Conservation (phyloP, 1,140 invertebrate species). For the Drosophila leontia region DNA sequence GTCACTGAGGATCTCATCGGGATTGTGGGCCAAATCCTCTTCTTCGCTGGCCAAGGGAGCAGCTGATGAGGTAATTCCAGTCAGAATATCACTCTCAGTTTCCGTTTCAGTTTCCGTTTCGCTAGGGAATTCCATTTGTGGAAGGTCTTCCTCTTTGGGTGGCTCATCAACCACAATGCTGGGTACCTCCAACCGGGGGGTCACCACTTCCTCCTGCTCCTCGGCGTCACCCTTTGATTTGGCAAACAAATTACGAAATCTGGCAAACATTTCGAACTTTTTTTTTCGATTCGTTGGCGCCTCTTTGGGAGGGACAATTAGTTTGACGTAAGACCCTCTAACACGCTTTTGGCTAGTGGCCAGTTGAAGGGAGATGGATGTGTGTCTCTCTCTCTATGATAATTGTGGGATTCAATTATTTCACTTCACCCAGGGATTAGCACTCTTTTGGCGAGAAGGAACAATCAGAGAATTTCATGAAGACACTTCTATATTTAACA, state of each 20-base stretch:
- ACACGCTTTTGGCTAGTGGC: conserved; percentile 74
- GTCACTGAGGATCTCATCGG: conserved; percentile 38
- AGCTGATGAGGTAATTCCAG: not conserved
- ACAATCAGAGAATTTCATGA: not conserved
- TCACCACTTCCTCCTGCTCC: not conserved
- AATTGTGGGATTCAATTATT: conserved; percentile 67
- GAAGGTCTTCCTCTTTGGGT: conserved; percentile 12
- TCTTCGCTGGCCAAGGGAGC: conserved; percentile 66
- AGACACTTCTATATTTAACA: conserved; percentile 56
- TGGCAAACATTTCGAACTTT: conserved; percentile 67
- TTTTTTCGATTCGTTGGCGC: conserved; percentile 17
- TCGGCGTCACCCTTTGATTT: conserved; percentile 63
- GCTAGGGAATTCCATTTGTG: conserved; percentile 3
- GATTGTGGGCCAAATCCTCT: conserved; percentile 43
- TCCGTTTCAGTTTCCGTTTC: conserved; percentile 7
- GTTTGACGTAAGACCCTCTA: conserved; percentile 69
- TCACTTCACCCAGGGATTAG: conserved; percentile 51
- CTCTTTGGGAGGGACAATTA: conserved; percentile 31
- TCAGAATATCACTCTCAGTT: not conserved
- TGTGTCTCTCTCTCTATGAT: conserved; percentile 33
- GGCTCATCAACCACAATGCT: conserved; percentile 61
- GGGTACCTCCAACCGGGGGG: conserved; percentile 34
- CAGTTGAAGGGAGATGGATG: conserved; percentile 41
- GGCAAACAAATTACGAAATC: conserved; percentile 82
- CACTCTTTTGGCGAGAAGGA: not conserved